A percentile compares a stretch with the other conserved stretches of the same genome.
Evolutionary conservation across 2,797 vertebrate genomes (phyloP).

Genomic region (Antennarius maculatus): DNA sequence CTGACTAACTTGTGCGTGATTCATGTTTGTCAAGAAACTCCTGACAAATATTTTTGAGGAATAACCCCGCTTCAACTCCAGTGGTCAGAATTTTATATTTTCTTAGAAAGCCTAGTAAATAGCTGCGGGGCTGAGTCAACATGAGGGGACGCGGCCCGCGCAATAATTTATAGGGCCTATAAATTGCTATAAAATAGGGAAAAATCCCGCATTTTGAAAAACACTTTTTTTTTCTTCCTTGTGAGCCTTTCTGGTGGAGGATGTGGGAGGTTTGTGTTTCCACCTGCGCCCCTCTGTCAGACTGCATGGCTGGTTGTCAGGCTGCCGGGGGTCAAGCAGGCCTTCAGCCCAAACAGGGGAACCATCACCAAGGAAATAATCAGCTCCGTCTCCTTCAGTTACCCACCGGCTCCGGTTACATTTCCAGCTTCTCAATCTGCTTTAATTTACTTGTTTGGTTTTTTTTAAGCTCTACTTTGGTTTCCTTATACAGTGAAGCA

Average conservation of each 20-base stretch:
- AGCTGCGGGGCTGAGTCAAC: background rate
- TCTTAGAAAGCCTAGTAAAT: background rate
- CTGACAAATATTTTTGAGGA: background rate
- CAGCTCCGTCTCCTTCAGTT: conserved; percentile 70
- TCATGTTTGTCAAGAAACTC: background rate
- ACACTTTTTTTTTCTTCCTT: background rate
- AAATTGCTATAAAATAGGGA: no score
- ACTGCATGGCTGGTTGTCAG: background rate
- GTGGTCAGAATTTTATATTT: background rate
- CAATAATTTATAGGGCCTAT: background rate
- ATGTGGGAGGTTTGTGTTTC: conserved; percentile 22
- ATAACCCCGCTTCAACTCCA: background rate
- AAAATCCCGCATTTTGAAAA: background rate
- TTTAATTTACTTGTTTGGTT: conserved; percentile 53
- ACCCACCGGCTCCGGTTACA: conserved; percentile 69
- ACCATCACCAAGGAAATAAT: conserved; percentile 73
- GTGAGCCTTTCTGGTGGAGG: background rate
- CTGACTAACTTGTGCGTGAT: no score
- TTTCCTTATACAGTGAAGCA: conserved; percentile 2
- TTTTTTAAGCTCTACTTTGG: conserved; percentile 38
- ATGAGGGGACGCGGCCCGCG: background rate
- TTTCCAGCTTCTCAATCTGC: conserved; percentile 42
- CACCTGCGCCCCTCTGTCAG: conserved; percentile 24
- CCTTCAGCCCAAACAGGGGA: conserved; percentile 48
- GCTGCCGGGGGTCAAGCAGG: conserved; percentile 55